These are phyloP conservation scores for Syngnathus floridae DNA, from an alignment of 2,113 vertebrate species.

Conservation along the genomic window DNA sequence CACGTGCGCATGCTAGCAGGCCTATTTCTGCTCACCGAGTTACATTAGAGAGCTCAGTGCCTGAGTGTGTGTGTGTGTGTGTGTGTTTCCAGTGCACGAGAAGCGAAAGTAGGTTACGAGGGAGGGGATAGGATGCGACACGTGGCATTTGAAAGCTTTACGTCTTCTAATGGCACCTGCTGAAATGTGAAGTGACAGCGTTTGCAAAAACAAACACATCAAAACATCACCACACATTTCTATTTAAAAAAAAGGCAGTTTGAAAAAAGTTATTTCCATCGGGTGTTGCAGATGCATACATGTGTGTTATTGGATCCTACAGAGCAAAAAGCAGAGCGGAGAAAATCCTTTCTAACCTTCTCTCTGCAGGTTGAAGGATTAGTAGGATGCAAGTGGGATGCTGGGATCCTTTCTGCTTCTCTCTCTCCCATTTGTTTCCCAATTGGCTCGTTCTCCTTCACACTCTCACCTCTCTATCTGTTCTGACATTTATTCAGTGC, in stretches of 20 bases:
- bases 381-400: constrained; percentile 34
- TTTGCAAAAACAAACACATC: constrained; percentile 19
- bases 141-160: constrained; percentile 48
- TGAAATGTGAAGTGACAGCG: constrained; percentile 39
- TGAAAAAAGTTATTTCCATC: constrained; percentile 19
- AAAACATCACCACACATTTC: neutral
- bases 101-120: constrained; percentile 48
- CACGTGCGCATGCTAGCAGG: neutral
- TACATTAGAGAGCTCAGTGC: neutral
- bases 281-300: neutral
- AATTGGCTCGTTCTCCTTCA: constrained; percentile 18
- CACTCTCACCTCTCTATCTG: constrained; percentile 9
- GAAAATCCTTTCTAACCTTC: constrained; percentile 54
- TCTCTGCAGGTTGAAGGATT: constrained; percentile 55
- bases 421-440: constrained; percentile 13
- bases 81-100: constrained; percentile 5
- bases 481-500: neutral
- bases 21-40: neutral
- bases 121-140: constrained; percentile 51
- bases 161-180: constrained; percentile 26
- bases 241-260: neutral
- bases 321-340: constrained; percentile 40
- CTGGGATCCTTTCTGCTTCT: constrained; percentile 33
- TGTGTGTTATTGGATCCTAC: constrained; percentile 28
- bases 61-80: neutral